Evolutionary conservation across 2,888 invertebrate genomes (phyloP).

Genomic region (Emesis russula): DNA sequence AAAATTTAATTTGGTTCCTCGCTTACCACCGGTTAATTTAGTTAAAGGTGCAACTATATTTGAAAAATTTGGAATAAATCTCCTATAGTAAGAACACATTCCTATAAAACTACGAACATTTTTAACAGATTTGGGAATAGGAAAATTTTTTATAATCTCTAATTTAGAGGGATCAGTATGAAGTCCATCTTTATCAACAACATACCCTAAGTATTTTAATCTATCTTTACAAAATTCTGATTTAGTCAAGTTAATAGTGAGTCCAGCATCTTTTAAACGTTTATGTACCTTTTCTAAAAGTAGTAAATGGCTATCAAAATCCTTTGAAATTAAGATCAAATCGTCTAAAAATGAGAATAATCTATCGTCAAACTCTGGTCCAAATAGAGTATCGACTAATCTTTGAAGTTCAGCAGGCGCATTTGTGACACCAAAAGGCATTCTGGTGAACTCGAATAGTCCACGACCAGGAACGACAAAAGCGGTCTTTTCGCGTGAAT

Average conservation of each 20-base stretch:
- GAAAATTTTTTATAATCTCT: slow-evolving; percentile 70
- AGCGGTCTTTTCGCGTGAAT: too few species aligned
- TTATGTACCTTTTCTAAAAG: slow-evolving; percentile 41
- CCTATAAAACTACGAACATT: background rate
- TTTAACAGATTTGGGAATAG: slow-evolving; percentile 59
- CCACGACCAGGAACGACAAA: background rate
- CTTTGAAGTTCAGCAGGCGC: slow-evolving; percentile 23
- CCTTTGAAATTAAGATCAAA: slow-evolving; percentile 64
- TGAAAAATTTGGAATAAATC: too few species aligned
- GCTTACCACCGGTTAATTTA: too few species aligned
- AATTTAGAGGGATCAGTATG: slow-evolving; percentile 78
- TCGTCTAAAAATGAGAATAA: slow-evolving; percentile 80
- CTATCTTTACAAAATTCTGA: slow-evolving; percentile 20
- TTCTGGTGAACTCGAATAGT: slow-evolving; percentile 23
- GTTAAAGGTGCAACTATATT: too few species aligned
- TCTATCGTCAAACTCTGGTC: slow-evolving; percentile 43
- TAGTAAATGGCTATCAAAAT: slow-evolving; percentile 75
- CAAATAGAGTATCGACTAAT: background rate
- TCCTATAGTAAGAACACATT: too few species aligned
- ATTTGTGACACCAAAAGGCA: slow-evolving; percentile 34
- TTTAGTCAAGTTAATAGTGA: slow-evolving; percentile 72
- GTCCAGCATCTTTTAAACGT: slow-evolving; percentile 52
- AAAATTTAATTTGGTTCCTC: background rate
- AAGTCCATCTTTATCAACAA: too few species aligned
- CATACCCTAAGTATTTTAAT: slow-evolving; percentile 60